A percentile compares a stretch with the other conserved stretches of the same genome.
Evolutionary conservation across 2,797 vertebrate genomes (phyloP).

Genomic region (Hippocampus kuda): DNA sequence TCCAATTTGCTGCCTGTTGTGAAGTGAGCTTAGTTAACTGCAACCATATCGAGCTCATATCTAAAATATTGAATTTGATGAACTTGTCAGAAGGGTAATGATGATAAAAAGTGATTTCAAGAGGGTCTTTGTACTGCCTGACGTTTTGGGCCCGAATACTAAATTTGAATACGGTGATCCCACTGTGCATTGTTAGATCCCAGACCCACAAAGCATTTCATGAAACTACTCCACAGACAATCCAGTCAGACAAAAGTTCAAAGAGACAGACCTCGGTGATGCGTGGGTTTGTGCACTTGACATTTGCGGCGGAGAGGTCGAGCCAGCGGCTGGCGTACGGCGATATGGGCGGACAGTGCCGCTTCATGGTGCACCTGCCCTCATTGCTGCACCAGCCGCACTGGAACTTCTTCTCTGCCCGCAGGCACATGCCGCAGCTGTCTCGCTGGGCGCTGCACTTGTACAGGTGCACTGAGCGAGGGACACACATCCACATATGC

Average conservation of each 20-base stretch:
- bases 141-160: too few relatives aligned
- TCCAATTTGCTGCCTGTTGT: too few relatives aligned
- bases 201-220: not conserved
- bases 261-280: slow-evolving; percentile 77
- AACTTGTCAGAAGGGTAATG: too few relatives aligned
- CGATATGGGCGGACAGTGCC: slow-evolving; percentile 70
- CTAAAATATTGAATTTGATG: too few relatives aligned
- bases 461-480: slow-evolving; percentile 82
- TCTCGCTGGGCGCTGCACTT: slow-evolving; percentile 89
- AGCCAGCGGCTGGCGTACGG: slow-evolving; percentile 75
- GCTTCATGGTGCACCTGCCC: slow-evolving; percentile 77
- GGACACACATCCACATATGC: not conserved
- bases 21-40: too few relatives aligned
- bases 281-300: slow-evolving; percentile 90
- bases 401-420: slow-evolving; percentile 83
- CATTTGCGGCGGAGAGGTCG: slow-evolving; percentile 76
- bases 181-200: too few relatives aligned
- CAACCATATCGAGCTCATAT: too few relatives aligned
- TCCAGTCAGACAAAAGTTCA: not conserved
- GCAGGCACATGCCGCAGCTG: slow-evolving; percentile 92
- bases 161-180: too few relatives aligned
- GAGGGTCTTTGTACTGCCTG: too few relatives aligned
- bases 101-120: too few relatives aligned
- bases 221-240: too few relatives aligned
- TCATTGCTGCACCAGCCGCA: slow-evolving; percentile 88